phyloP scores from a whole-genome alignment of 2,797 vertebrate species.

The Melanotaenia nigrans region DNA sequence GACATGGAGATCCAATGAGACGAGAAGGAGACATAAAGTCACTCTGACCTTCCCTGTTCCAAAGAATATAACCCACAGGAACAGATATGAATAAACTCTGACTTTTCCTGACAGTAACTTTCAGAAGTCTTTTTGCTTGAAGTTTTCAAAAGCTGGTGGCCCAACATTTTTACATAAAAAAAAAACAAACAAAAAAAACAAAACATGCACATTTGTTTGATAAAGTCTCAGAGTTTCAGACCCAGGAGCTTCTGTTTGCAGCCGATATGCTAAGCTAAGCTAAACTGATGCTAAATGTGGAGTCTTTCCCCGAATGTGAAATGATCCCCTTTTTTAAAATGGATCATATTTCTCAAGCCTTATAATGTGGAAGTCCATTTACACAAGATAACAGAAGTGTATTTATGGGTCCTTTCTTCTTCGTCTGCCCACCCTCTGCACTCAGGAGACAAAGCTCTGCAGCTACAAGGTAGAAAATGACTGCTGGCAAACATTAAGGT shows the following conservation, averaged over 20 bases:
- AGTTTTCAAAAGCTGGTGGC: background rate
- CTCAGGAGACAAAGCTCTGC: slow-evolving; percentile 38
- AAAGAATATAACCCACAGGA: background rate
- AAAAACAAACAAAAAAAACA: too few species aligned
- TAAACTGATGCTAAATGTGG: too few species aligned
- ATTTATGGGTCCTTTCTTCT: background rate
- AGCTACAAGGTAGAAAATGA: slow-evolving; percentile 37
- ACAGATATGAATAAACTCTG: background rate
- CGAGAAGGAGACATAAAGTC: background rate
- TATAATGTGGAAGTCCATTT: background rate
- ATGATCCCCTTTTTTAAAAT: background rate
- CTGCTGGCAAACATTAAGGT: slow-evolving; percentile 32
- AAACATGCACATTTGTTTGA: too few species aligned
- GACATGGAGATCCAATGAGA: background rate
- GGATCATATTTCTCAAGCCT: background rate
- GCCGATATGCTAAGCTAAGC: too few species aligned
- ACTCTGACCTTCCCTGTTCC: background rate
- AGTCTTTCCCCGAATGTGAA: too few species aligned
- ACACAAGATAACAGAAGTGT: background rate
- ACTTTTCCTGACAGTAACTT: background rate
- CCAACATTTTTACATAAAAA: too few species aligned
- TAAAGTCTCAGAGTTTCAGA: too few species aligned
- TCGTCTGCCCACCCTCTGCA: slow-evolving; percentile 8
- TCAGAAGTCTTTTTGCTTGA: background rate
- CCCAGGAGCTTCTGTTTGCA: too few species aligned